These are phyloP conservation scores for Rutpela maculata DNA, from an alignment of 2,888 invertebrate species.

Conservation along the genomic window DNA sequence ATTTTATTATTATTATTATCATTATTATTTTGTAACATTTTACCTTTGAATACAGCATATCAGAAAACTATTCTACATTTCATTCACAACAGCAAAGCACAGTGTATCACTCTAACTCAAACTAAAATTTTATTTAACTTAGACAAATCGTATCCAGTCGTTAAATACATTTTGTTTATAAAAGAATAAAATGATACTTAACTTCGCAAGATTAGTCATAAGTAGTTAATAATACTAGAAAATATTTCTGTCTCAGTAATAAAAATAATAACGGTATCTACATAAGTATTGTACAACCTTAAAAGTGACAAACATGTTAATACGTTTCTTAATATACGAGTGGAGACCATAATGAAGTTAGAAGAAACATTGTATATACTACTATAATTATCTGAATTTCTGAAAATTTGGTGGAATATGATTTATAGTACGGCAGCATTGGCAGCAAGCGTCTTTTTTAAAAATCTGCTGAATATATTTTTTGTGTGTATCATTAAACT, in stretches of 20 bases:
- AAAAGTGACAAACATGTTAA: too few relatives aligned
- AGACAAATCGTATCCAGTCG: neutral
- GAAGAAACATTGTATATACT: too few relatives aligned
- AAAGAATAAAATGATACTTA: neutral
- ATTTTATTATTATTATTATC: too few relatives aligned
- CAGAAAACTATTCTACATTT: neutral
- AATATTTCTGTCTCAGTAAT: neutral
- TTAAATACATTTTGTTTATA: neutral
- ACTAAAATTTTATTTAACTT: neutral
- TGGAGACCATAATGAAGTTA: too few relatives aligned
- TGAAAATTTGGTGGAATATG: too few relatives aligned
- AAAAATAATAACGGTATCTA: too few relatives aligned
- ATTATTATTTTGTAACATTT: neutral
- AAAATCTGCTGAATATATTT: too few relatives aligned
- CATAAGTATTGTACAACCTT: neutral
- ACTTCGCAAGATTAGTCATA: neutral
- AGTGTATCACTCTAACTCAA: neutral
- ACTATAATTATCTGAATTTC: too few relatives aligned
- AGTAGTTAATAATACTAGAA: neutral
- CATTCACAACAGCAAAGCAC: neutral
- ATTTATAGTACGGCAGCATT: too few relatives aligned
- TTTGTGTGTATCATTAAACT: too few relatives aligned
- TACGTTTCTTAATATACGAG: neutral
- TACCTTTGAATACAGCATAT: neutral
- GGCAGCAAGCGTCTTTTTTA: too few relatives aligned